A percentile compares a stretch with the other conserved stretches of the same genome.
Conservation (phyloP, 30 jellyfish, hydroid and myxozoan genomes). For the Cassiopea andromeda region DNA sequence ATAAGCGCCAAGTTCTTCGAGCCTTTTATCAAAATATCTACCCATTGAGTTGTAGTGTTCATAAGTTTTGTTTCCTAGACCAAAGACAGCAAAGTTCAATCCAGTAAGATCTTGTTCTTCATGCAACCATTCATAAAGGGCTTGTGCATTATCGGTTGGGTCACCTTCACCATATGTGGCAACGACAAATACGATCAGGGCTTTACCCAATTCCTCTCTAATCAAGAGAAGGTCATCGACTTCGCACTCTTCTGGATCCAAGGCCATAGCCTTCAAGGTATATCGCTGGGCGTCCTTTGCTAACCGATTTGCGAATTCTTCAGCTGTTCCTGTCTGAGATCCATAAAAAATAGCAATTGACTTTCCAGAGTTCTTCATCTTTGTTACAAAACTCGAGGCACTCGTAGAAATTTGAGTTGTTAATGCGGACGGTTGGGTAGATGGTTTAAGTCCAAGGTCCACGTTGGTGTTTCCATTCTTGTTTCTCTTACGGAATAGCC, state of each 20-base stretch:
- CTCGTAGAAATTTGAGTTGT: constrained; percentile 27
- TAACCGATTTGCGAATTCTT: constrained; percentile 88
- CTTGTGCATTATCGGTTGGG: constrained; percentile 98
- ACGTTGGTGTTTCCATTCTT: constrained; percentile 10
- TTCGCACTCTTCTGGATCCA: constrained; percentile 97
- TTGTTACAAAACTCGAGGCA: constrained; percentile 66
- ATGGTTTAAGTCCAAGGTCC: constrained; percentile 69
- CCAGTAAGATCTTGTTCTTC: constrained; percentile 86
- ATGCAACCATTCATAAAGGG: constrained; percentile 89
- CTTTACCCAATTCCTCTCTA: constrained; percentile 69
- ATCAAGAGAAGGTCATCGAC: constrained; percentile 69
- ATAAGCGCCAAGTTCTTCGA: constrained; percentile 85
- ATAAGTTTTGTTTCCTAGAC: constrained; percentile 95
- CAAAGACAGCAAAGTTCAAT: constrained; percentile 89
- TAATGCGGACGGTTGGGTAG: constrained; percentile 17
- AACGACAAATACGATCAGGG: constrained; percentile 78
- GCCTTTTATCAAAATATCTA: constrained; percentile 80
- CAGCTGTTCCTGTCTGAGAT: constrained; percentile 99
- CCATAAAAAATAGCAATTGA: constrained; percentile 93
- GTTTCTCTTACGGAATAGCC: constrained; percentile 65
- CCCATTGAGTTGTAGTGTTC: constrained; percentile 95
- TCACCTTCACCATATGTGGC: constrained; percentile 99
- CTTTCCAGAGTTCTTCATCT: constrained; percentile 86
- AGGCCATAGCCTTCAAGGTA: constrained; percentile 82
- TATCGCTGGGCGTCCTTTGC: constrained; percentile 90